Evolutionary conservation across 1,140 invertebrate species (phyloP).

Genomic region (Bemisia tabaci): DNA sequence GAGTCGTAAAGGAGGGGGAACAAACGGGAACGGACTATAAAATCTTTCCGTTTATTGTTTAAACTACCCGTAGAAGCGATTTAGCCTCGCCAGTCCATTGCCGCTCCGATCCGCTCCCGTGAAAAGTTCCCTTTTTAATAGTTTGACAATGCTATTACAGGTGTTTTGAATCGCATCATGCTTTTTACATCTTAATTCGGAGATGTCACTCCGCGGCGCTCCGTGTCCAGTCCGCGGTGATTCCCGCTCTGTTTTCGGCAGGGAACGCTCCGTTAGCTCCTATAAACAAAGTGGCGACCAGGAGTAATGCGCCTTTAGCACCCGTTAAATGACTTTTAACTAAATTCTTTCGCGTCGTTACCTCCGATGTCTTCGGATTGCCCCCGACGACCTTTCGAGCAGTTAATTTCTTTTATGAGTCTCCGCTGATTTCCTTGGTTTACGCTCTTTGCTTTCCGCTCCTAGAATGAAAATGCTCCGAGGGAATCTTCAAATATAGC

Average conservation of each 20-base stretch:
- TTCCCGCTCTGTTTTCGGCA: too few species aligned
- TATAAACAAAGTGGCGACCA: not conserved
- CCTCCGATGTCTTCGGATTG: too few species aligned
- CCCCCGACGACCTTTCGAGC: too few species aligned
- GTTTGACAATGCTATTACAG: not conserved
- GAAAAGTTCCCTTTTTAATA: not conserved
- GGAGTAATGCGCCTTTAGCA: not conserved
- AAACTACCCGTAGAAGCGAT: not conserved
- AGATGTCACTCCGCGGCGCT: too few species aligned
- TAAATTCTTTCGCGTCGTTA: not conserved
- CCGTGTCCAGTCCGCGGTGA: too few species aligned
- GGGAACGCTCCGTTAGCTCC: not conserved
- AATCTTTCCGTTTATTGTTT: not conserved
- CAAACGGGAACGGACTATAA: not conserved
- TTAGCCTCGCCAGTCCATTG: not conserved
- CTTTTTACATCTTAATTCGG: not conserved
- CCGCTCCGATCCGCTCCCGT: not conserved
- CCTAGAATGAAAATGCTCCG: too few species aligned
- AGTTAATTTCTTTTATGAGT: too few species aligned
- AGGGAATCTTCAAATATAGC: too few species aligned
- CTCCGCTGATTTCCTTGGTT: too few species aligned
- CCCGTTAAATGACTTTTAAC: not conserved
- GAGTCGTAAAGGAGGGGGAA: not conserved
- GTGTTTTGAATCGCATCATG: not conserved
- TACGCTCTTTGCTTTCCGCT: too few species aligned